These are phyloP conservation scores for Drosophila guanche DNA, from an alignment of 1,140 invertebrate genomes.

Conservation along the genomic window DNA sequence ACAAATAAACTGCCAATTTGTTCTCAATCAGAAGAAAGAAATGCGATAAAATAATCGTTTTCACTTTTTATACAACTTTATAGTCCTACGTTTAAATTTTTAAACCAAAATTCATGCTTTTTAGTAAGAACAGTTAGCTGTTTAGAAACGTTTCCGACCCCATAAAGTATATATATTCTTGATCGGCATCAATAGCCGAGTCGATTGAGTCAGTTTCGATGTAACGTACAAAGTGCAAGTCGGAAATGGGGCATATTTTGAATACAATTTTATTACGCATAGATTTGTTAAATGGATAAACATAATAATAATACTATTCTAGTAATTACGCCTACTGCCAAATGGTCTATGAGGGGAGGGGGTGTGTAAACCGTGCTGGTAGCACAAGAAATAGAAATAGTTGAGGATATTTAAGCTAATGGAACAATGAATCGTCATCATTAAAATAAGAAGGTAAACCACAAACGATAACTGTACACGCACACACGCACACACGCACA, in stretches of 20 bases:
- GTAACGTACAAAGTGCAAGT: no score
- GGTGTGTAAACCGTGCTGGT: conserved; percentile 34
- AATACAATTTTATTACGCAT: conserved; percentile 51
- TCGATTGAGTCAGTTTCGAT: no score
- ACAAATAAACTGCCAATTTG: no score
- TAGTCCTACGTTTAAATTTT: no score
- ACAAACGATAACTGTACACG: conserved; percentile 48
- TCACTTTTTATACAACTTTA: no score
- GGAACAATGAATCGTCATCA: conserved; percentile 27
- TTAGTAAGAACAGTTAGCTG: no score
- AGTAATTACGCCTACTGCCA: conserved; percentile 40
- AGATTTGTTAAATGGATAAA: conserved; percentile 34
- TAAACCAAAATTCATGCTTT: no score
- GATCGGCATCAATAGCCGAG: no score
- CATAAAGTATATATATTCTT: no score
- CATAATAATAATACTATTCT: conserved; percentile 44
- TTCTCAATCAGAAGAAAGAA: background rate
- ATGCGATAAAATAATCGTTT: background rate
- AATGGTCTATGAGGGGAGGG: conserved; percentile 47
- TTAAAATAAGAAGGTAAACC: conserved; percentile 19
- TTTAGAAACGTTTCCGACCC: no score
- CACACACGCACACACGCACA: conserved; percentile 8
- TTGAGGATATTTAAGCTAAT: conserved; percentile 58
- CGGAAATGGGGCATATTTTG: background rate
- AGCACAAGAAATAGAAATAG: conserved; percentile 5